Conservation (phyloP, 2,888 invertebrate genomes). For the Thymelicus sylvestris region DNA sequence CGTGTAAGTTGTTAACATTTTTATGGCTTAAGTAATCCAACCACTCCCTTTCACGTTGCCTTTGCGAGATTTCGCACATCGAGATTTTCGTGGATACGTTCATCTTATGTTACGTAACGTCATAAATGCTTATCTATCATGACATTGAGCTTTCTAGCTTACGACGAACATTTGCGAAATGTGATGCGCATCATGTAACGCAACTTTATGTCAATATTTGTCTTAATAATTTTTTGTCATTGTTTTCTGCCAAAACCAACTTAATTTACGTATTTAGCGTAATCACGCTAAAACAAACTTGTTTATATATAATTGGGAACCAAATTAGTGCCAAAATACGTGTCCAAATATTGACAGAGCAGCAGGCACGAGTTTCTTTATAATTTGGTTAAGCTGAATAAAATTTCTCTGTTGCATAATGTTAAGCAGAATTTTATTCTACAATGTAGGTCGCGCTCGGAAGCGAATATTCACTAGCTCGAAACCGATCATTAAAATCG, state of each 20-base stretch:
- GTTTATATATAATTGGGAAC: conserved; percentile 2
- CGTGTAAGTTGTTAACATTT: conserved; percentile 8
- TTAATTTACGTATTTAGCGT: not conserved
- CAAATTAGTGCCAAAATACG: conserved; percentile 12
- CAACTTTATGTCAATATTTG: not conserved
- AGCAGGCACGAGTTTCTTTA: conserved; percentile 23
- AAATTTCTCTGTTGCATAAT: conserved; percentile 40
- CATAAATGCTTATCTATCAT: conserved; percentile 20
- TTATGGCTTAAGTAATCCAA: conserved; percentile 45
- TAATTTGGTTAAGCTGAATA: conserved; percentile 36
- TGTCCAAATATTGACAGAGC: conserved; percentile 23
- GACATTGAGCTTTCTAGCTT: conserved; percentile 38
- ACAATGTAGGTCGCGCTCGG: conserved; percentile 38
- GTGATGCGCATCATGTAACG: not conserved
- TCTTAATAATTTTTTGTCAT: not conserved
- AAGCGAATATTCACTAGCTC: conserved; percentile 34
- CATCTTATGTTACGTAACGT: conserved; percentile 11
- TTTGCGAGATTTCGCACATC: conserved; percentile 15
- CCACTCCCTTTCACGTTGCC: conserved; percentile 44
- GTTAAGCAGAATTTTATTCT: conserved; percentile 39
- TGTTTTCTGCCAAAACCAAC: not conserved
- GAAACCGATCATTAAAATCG: conserved; percentile 30
- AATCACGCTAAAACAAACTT: not conserved
- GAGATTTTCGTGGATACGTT: conserved; percentile 1
- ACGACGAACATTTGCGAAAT: conserved; percentile 19